Base-by-base conservation (phyloP, 2,113 vertebrate genomes). In the Setophaga kirtlandii region DNA sequence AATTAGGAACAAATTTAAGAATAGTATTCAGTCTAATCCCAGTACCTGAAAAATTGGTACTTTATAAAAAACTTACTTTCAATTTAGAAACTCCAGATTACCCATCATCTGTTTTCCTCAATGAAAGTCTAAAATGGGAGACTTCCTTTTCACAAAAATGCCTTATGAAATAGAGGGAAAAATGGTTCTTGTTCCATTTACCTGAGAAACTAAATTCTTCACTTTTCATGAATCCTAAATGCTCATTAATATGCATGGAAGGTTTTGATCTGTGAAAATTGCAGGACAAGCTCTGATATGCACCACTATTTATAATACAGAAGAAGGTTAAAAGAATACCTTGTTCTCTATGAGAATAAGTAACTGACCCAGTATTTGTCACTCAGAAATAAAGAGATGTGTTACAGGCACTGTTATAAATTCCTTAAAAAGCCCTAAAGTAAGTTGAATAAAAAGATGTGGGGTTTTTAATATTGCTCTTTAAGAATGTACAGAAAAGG, bases 241-340 rank as follows among this genome's bases (percentile, higher is more conserved):
- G 4, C 59, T 28, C 21, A 44, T 83, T 75, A 83, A 81, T 42
- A 65, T n/a, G 20, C 23, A 67, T 31, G 12, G 69, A 67, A 81
- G 67, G 27, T 83, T 92, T 74, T 94, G 71, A 58, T 77, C 59
- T 87, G 30, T 83, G 64, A 75, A 91, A 91, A 84, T 5, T 55
- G 6, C 28, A 74, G n/a, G 49, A 76, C 37, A 56, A 76, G 33
- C 25, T 41, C 20, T 2, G 4, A 62, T 73, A 55, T 39, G 7
- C 18, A 33, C 25, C 4, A 6, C 46, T 83, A 49, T 87, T 80
- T 89, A 39, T 47, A 33, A n/a, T 44, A 25, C 23, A 53, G 33
- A 37, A 20, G 25, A 86, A 46, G 21, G 62, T 63, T 93, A 78
- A 59, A 41, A 30, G 21, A 63, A 52, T 56, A 47, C 25, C 33